Conservation (phyloP, 2,113 vertebrate species). For the Gobius niger region DNA sequence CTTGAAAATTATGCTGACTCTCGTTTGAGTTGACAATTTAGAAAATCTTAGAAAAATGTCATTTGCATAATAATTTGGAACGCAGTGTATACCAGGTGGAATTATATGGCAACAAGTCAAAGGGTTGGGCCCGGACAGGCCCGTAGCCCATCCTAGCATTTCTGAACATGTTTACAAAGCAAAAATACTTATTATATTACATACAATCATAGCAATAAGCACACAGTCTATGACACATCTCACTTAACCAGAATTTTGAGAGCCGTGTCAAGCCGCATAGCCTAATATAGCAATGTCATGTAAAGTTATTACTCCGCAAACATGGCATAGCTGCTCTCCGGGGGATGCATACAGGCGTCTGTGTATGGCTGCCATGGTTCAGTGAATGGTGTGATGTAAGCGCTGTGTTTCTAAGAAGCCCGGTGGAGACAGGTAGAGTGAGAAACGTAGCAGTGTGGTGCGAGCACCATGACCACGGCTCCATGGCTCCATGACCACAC, state of each 20-base stretch:
- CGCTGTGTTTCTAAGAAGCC: slow-evolving; percentile 60
- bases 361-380: slow-evolving; percentile 53
- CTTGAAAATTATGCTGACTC: too few relatives aligned
- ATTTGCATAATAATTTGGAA: too few relatives aligned
- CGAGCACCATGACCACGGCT: slow-evolving; percentile 32
- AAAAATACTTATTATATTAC: too few relatives aligned
- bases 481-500: slow-evolving; percentile 39
- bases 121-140: not conserved
- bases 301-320: slow-evolving; percentile 34
- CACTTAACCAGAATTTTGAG: slow-evolving; percentile 43
- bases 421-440: slow-evolving; percentile 44
- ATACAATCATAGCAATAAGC: too few relatives aligned
- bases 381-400: slow-evolving; percentile 59
- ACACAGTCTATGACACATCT: slow-evolving; percentile 13
- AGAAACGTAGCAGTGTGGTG: slow-evolving; percentile 64
- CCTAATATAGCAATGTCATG: slow-evolving; percentile 43
- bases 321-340: slow-evolving; percentile 20
- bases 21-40: too few relatives aligned
- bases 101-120: not conserved
- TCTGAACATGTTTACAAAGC: not conserved
- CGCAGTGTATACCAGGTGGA: not conserved
- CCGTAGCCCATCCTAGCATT: not conserved
- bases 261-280: slow-evolving; percentile 18
- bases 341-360: slow-evolving; percentile 52
- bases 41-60: too few relatives aligned